phyloP scores from a whole-genome alignment of 2,888 invertebrate genomes.

The Orthosia gothica region DNA sequence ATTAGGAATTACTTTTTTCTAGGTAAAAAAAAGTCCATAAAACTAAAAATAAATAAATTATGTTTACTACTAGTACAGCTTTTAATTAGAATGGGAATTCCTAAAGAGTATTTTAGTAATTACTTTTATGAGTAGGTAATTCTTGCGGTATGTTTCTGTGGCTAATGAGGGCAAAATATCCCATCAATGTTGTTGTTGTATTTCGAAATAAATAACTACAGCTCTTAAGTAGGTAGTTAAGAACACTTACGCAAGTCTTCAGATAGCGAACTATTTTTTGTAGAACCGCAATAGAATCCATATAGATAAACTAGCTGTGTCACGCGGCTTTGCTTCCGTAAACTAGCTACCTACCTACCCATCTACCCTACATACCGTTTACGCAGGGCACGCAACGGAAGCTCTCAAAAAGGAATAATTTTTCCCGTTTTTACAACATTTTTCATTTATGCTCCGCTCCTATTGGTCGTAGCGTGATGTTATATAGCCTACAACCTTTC shows the following conservation, averaged over 20 bases:
- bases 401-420: too few species aligned
- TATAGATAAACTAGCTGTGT: too few species aligned
- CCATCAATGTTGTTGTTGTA: conserved; percentile 32
- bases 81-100: conserved; percentile 52
- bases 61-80: conserved; percentile 15
- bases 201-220: conserved; percentile 27
- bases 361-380: too few species aligned
- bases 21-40: not conserved
- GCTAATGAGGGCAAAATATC: conserved; percentile 43
- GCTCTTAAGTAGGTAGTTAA: not conserved
- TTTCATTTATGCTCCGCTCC: too few species aligned
- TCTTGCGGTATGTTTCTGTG: conserved; percentile 20
- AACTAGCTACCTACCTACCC: too few species aligned
- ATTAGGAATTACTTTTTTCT: conserved; percentile 4
- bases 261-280: conserved; percentile 48
- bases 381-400: too few species aligned
- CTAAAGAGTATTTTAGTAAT: conserved; percentile 37
- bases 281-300: conserved; percentile 42
- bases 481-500: too few species aligned
- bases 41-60: too few species aligned
- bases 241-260: conserved; percentile 14
- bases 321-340: too few species aligned
- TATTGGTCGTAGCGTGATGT: too few species aligned
- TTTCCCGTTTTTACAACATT: too few species aligned
- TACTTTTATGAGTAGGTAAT: conserved; percentile 40